A percentile compares a stretch with the other conserved stretches of the same genome.
Evolutionary conservation across 2,113 vertebrate genomes (phyloP).

Genomic region (Sarotherodon lohbergeri): DNA sequence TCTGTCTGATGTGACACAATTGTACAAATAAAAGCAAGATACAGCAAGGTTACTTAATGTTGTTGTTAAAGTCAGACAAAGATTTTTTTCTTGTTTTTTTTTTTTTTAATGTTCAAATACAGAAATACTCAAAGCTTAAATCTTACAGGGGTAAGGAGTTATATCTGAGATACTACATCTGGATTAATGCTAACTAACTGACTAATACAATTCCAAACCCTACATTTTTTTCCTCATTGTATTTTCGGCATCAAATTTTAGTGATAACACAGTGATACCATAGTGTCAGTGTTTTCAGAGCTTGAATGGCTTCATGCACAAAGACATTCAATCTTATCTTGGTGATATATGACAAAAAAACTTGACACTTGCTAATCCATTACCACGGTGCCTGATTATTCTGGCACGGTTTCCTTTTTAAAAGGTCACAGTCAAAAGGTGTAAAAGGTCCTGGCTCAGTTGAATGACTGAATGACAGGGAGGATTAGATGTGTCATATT

Average conservation of each 20-base stretch:
- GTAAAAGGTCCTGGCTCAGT: neutral
- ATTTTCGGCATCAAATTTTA: neutral
- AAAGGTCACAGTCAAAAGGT: slow-evolving; percentile 4
- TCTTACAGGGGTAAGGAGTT: rapidly evolving
- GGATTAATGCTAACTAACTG: neutral
- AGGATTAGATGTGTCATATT: neutral
- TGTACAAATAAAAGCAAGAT: neutral
- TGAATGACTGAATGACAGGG: neutral
- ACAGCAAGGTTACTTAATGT: neutral
- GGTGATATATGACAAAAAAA: neutral
- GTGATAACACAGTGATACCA: neutral
- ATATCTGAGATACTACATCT: neutral
- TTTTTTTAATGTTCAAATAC: neutral
- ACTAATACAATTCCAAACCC: neutral
- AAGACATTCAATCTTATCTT: neutral
- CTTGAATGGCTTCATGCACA: neutral
- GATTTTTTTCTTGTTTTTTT: rapidly evolving
- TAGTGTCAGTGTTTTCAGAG: neutral
- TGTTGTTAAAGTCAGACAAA: neutral
- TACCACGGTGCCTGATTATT: neutral
- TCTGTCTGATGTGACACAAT: neutral
- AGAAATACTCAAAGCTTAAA: neutral
- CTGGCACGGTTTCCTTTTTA: neutral
- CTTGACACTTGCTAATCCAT: neutral
- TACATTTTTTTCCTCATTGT: neutral